These are phyloP conservation scores for Stenodera caucasica DNA, from an alignment of 2,888 invertebrate genomes.

Conservation along the genomic window DNA sequence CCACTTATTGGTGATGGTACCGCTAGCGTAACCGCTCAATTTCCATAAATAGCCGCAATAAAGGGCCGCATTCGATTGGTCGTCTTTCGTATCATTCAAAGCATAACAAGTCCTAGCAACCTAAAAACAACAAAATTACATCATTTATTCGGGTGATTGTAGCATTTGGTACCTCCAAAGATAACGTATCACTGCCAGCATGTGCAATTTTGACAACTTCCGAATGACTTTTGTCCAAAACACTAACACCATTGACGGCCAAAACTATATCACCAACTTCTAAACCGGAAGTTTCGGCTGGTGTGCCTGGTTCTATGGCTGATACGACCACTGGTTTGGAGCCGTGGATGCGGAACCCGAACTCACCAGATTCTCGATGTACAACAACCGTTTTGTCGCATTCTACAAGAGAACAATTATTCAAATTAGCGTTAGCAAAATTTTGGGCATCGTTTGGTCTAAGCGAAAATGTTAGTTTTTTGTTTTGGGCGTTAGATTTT, in stretches of 20 bases:
- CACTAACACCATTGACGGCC: conserved; percentile 86
- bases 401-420: conserved; percentile 71
- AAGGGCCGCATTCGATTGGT: conserved; percentile 64
- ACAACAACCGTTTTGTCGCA: conserved; percentile 87
- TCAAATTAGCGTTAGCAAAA: too few species aligned
- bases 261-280: conserved; percentile 94
- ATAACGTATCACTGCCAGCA: conserved; percentile 82
- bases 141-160: background rate
- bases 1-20: conserved; percentile 68
- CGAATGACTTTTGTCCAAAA: conserved; percentile 89
- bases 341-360: conserved; percentile 94
- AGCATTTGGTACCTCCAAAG: conserved; percentile 66
- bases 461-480: too few species aligned
- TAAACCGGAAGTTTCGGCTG: conserved; percentile 88
- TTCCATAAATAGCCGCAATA: conserved; percentile 80
- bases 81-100: conserved; percentile 68
- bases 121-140: conserved; percentile 46
- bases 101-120: conserved; percentile 86
- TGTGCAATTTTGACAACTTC: conserved; percentile 92
- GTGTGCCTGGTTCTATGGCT: conserved; percentile 91
- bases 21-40: conserved; percentile 64
- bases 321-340: conserved; percentile 96
- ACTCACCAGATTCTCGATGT: conserved; percentile 82
- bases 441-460: too few species aligned
- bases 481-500: too few species aligned